A percentile compares a stretch with the other conserved stretches of the same genome.
These are phyloP conservation scores for Mya arenaria DNA, from an alignment of 1,140 invertebrate genomes.

Conservation along the genomic window DNA sequence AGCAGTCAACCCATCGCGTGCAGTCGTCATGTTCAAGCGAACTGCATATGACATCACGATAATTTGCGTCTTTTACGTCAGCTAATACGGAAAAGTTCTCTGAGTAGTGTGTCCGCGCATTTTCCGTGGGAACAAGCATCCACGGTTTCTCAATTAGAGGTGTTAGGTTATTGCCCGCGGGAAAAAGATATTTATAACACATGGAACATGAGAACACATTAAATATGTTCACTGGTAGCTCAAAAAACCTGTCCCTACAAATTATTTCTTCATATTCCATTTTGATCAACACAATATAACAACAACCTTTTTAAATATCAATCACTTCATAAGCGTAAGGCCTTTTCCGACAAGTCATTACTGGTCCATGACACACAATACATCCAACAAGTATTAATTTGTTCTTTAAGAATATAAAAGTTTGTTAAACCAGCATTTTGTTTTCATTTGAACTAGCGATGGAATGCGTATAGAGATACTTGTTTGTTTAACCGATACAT, in stretches of 20 bases:
- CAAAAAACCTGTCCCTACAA: constrained; percentile 42
- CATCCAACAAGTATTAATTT: too few relatives aligned
- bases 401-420: too few relatives aligned
- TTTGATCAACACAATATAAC: too few relatives aligned
- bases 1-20: constrained; percentile 60
- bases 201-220: constrained; percentile 59
- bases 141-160: constrained; percentile 4
- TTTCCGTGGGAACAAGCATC: constrained; percentile 15
- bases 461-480: too few relatives aligned
- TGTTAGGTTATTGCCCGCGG: neutral
- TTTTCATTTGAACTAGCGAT: too few relatives aligned
- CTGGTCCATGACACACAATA: too few relatives aligned
- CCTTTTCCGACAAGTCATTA: too few relatives aligned
- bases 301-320: too few relatives aligned
- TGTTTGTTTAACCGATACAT: too few relatives aligned
- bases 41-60: constrained; percentile 34
- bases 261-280: too few relatives aligned
- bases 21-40: constrained; percentile 53
- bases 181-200: constrained; percentile 61
- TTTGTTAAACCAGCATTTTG: too few relatives aligned
- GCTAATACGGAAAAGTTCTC: constrained; percentile 38
- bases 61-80: constrained; percentile 51
- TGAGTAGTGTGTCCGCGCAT: neutral
- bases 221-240: constrained; percentile 29
- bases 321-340: too few relatives aligned